Evolutionary conservation across 1,140 invertebrate species (phyloP).

Genomic region (Bombus waltoni): DNA sequence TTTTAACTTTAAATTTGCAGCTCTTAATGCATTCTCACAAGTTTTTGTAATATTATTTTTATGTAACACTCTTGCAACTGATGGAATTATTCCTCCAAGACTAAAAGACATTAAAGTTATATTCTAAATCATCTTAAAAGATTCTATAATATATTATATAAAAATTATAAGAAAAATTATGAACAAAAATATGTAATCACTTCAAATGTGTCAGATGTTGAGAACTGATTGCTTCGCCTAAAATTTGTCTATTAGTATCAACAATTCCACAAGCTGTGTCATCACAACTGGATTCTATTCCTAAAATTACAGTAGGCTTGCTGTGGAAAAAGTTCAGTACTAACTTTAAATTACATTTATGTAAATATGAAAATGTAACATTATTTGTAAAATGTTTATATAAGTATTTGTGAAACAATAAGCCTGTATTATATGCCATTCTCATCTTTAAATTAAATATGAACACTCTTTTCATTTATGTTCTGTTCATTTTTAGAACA

Average conservation of each 20-base stretch:
- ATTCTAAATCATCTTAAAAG: not conserved
- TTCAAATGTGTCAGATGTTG: conserved; percentile 89
- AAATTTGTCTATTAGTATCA: conserved; percentile 86
- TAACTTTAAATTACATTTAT: not conserved
- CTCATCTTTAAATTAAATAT: not conserved
- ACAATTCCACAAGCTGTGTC: conserved; percentile 97
- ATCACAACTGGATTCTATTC: conserved; percentile 99
- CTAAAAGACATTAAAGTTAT: conserved; percentile 81
- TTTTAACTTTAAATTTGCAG: conserved; percentile 86
- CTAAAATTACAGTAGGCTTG: conserved; percentile 85
- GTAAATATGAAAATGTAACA: not conserved
- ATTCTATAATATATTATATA: conserved; percentile 12
- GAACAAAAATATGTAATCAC: conserved; percentile 79
- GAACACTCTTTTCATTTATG: not conserved
- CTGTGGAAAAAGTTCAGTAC: not conserved
- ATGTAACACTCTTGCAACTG: conserved; percentile 92
- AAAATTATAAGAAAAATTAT: conserved; percentile 2
- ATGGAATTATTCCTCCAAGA: conserved; percentile 95
- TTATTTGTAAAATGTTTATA: not conserved
- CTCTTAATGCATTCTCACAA: conserved; percentile 87
- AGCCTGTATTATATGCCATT: not conserved
- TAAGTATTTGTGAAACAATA: not conserved
- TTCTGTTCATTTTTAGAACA: not conserved
- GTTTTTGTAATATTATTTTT: conserved; percentile 89
- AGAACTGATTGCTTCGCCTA: conserved; percentile 91